These are phyloP conservation scores for Cosmia pyralina DNA, from an alignment of 2,888 invertebrate genomes.

Conservation along the genomic window DNA sequence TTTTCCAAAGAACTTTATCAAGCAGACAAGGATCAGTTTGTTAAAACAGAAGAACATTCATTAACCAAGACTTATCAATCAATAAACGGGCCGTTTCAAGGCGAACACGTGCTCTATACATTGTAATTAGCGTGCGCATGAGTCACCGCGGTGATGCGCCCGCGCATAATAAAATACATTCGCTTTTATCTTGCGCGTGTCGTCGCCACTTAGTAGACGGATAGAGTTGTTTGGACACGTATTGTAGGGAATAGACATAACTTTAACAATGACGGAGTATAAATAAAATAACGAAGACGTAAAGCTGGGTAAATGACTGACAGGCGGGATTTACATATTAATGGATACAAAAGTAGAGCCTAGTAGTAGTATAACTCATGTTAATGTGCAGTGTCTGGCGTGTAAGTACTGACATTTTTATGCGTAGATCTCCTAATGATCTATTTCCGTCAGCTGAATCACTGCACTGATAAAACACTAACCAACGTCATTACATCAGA, in stretches of 20 bases:
- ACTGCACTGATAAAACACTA: slow-evolving; percentile 47
- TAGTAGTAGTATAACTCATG: slow-evolving; percentile 12
- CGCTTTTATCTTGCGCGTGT: slow-evolving; percentile 69
- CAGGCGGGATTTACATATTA: slow-evolving; percentile 8
- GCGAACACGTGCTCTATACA: slow-evolving; percentile 78
- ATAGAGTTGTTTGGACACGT: slow-evolving; percentile 52
- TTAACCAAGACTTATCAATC: slow-evolving; percentile 76
- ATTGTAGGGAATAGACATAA: slow-evolving; percentile 39
- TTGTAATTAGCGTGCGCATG: slow-evolving; percentile 77
- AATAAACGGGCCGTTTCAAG: slow-evolving; percentile 74
- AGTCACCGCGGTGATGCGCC: slow-evolving; percentile 77
- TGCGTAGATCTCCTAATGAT: slow-evolving; percentile 45
- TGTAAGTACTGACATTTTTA: slow-evolving; percentile 24
- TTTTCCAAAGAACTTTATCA: slow-evolving; percentile 50
- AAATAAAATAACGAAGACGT: slow-evolving; percentile 37
- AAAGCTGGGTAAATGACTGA: slow-evolving; percentile 21
- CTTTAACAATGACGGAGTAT: slow-evolving; percentile 39
- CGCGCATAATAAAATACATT: slow-evolving; percentile 69
- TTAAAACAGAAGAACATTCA: slow-evolving; percentile 70
- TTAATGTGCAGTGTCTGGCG: slow-evolving; percentile 8
- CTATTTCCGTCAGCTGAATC: slow-evolving; percentile 54
- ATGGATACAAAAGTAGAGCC: slow-evolving; percentile 19
- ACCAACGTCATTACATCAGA: slow-evolving; percentile 46
- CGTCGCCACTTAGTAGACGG: slow-evolving; percentile 55
- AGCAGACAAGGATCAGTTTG: slow-evolving; percentile 56